Base-by-base conservation (phyloP, 2,888 invertebrate genomes). In the Aplocera efformata region DNA sequence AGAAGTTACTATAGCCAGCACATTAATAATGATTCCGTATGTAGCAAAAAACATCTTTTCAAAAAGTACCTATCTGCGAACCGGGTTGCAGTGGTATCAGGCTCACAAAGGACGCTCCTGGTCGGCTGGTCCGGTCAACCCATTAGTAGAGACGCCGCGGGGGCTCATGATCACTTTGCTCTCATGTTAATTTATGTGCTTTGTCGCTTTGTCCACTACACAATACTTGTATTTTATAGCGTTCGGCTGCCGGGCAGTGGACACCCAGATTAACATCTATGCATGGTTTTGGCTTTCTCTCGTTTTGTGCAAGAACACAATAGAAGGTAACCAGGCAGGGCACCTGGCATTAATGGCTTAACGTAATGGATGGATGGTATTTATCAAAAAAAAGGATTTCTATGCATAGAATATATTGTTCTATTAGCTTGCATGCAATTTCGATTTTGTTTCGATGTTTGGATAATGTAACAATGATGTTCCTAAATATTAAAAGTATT, bases 161-260 rank as follows among this genome's bases (percentile, higher is more conserved):
- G 83, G 67, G 78, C 72, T 82, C 83, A 79, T 83, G 84, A 88
- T 88, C 85, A 85, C 84, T 82, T 78, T 76, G 81, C 84, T 79
- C 84, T 78, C 72, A 76, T 76, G 79, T 80, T 86, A 86, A 88
- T 88, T 88, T 88, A 86, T 86, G 86, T 86, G 72, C 78, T 85
- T 85, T 86, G 86, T 83, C 62, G 75, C 72, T 65, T 85, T 86
- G 83, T 86, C 66, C 75, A 59, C 48, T 53, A 34, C 47, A 82
- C 81, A 82, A 82, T 72, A 48, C 71, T 35, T 57, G 52, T 72
- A 79, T 82, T 86, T 86, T 86, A 84, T 82, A 82, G 76, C 67
- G 57, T 72, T 78, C 72, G 69, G 73, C 79, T 82, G 84, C 86
- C 72, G 86, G 84, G 80, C 83, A 80, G 83, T 74, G 86, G 85